Percentiles rank a stretch among this genome's conserved stretches.
These are phyloP conservation scores for Formica selysi DNA, from an alignment of 1,140 invertebrate species.

Conservation along the genomic window DNA sequence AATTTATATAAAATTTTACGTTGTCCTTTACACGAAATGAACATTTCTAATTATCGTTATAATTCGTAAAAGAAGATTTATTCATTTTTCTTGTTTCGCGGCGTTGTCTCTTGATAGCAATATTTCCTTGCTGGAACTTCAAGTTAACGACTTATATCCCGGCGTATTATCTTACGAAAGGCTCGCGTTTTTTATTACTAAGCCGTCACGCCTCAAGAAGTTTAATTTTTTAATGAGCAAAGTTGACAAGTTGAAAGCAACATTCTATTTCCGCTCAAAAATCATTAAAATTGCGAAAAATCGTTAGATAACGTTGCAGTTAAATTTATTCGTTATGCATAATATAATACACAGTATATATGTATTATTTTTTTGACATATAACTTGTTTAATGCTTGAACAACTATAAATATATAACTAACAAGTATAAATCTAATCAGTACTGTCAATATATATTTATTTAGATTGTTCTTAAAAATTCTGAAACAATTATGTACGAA, in stretches of 20 bases:
- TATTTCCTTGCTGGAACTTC: constrained; percentile 34
- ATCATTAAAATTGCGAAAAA: constrained; percentile 20
- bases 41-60: constrained; percentile 55
- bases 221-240: constrained; percentile 52
- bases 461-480: neutral
- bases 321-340: neutral
- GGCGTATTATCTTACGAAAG: constrained; percentile 45
- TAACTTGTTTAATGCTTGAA: neutral
- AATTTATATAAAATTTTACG: constrained; percentile 14
- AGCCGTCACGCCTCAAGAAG: constrained; percentile 35
- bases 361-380: neutral
- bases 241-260: constrained; percentile 38
- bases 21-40: neutral
- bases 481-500: neutral
- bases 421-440: neutral
- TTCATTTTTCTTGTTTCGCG: neutral
- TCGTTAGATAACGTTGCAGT: constrained; percentile 1
- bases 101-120: constrained; percentile 1
- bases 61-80: constrained; percentile 28
- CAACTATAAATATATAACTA: neutral
- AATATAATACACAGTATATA: neutral
- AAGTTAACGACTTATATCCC: constrained; percentile 41
- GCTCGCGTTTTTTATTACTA: neutral
- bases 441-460: neutral
- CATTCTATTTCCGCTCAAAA: constrained; percentile 43